Evolutionary conservation across 2,888 invertebrate genomes (phyloP).

Genomic region (Tenthredo livida): DNA sequence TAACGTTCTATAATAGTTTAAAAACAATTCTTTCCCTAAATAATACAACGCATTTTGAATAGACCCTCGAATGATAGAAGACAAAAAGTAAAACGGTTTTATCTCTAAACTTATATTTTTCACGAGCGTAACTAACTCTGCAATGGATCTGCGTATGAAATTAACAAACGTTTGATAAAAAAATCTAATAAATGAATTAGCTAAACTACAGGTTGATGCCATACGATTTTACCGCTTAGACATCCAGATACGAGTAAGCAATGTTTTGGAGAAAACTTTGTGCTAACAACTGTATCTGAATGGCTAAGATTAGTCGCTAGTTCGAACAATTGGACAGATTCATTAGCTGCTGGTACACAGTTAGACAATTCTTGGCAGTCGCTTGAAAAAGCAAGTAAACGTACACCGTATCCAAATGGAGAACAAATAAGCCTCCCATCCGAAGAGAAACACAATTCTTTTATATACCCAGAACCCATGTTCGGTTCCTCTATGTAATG

Average conservation of each 20-base stretch:
- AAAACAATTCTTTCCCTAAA: neutral
- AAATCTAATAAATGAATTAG: constrained; percentile 55
- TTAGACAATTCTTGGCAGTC: constrained; percentile 89
- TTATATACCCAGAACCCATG: constrained; percentile 94
- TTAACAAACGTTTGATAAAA: neutral
- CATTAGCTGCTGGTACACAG: constrained; percentile 80
- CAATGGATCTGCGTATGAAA: neutral
- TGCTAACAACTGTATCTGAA: constrained; percentile 91
- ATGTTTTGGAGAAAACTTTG: constrained; percentile 93
- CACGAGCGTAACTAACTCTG: constrained; percentile 3
- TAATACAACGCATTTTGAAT: neutral
- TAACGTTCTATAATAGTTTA: neutral
- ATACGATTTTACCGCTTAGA: constrained; percentile 91
- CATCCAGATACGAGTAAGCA: constrained; percentile 95
- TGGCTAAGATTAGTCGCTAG: constrained; percentile 88
- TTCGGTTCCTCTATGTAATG: constrained; percentile 93
- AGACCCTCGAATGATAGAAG: too few relatives aligned
- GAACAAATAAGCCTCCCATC: constrained; percentile 95
- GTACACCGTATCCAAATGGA: constrained; percentile 91
- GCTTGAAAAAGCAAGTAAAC: constrained; percentile 90
- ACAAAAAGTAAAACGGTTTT: neutral
- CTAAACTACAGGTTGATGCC: constrained; percentile 88
- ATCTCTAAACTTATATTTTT: neutral
- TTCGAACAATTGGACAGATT: constrained; percentile 81
- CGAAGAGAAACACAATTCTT: constrained; percentile 94